A percentile compares a stretch with the other conserved stretches of the same genome.
phyloP scores from a whole-genome alignment of 2,888 invertebrate genomes.

The Parasteatoda lunata region DNA sequence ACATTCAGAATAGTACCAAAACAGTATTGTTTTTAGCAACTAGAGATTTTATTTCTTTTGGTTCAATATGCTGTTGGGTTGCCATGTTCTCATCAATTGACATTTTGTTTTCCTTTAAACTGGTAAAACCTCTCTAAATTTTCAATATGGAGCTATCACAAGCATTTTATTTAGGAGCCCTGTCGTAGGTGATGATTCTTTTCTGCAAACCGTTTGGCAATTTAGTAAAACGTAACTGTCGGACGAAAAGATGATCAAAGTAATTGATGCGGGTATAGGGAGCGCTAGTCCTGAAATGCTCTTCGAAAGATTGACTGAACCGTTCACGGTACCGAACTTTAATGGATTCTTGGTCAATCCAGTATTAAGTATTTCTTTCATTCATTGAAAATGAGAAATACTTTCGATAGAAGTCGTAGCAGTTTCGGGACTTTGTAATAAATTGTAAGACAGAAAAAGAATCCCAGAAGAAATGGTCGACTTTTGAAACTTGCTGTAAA shows the following conservation, averaged over 20 bases:
- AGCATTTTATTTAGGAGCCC: too few species aligned
- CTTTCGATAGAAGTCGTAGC: slow-evolving; percentile 8
- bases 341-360: slow-evolving; percentile 32
- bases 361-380: slow-evolving; percentile 22
- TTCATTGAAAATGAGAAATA: slow-evolving; percentile 16
- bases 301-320: slow-evolving; percentile 33
- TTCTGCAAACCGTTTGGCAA: slow-evolving; percentile 5
- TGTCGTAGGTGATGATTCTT: neutral
- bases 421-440: too few species aligned
- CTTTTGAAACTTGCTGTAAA: too few species aligned
- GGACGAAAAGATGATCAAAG: slow-evolving; percentile 30
- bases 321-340: slow-evolving; percentile 26
- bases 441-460: too few species aligned
- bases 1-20: slow-evolving; percentile 10
- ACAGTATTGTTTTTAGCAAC: too few species aligned
- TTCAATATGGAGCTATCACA: too few species aligned
- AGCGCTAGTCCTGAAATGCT: neutral
- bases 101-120: too few species aligned
- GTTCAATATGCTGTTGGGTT: too few species aligned
- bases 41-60: too few species aligned
- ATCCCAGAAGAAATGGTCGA: too few species aligned
- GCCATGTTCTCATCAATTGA: too few species aligned
- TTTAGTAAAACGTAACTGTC: slow-evolving; percentile 31
- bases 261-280: slow-evolving; percentile 21
- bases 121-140: too few species aligned